Evolutionary conservation across 2,797 vertebrate species (phyloP).

Genomic region (Pseudochaenichthys georgianus): DNA sequence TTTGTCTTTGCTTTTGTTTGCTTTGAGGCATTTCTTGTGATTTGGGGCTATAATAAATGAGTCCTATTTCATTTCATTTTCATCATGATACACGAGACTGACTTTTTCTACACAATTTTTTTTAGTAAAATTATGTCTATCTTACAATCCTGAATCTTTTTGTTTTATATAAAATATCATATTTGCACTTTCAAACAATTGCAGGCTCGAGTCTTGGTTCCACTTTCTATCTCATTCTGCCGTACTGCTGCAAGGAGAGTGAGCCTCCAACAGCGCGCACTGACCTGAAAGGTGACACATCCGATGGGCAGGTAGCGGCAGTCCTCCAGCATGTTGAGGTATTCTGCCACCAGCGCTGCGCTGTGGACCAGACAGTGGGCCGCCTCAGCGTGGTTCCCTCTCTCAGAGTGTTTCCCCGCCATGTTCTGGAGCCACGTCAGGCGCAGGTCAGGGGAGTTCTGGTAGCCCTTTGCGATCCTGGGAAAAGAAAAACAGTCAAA

Average conservation of each 20-base stretch:
- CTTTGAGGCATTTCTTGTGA: too few species aligned
- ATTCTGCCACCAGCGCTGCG: constrained; percentile 92
- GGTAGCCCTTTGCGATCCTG: constrained; percentile 95
- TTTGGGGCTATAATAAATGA: too few species aligned
- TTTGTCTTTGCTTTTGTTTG: too few species aligned
- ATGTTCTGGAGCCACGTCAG: constrained; percentile 96
- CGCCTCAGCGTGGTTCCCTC: constrained; percentile 92
- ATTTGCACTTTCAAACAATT: neutral
- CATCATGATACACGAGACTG: too few species aligned
- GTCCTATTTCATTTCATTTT: too few species aligned
- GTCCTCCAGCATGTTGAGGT: constrained; percentile 95
- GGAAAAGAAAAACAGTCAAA: neutral
- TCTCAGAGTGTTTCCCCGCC: constrained; percentile 92
- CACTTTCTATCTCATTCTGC: neutral
- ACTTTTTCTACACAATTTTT: too few species aligned
- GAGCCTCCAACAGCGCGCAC: constrained; percentile 14
- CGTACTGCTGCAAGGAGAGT: neutral
- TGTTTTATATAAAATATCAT: constrained; percentile 5
- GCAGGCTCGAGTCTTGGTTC: neutral
- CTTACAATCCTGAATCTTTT: too few species aligned
- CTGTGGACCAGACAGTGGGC: constrained; percentile 95
- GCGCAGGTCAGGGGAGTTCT: constrained; percentile 94
- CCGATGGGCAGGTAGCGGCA: constrained; percentile 93
- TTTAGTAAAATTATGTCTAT: too few species aligned
- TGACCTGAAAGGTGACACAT: constrained; percentile 94